Conservation (phyloP, 2,113 vertebrate species). For the Dolichotis patagonum region DNA sequence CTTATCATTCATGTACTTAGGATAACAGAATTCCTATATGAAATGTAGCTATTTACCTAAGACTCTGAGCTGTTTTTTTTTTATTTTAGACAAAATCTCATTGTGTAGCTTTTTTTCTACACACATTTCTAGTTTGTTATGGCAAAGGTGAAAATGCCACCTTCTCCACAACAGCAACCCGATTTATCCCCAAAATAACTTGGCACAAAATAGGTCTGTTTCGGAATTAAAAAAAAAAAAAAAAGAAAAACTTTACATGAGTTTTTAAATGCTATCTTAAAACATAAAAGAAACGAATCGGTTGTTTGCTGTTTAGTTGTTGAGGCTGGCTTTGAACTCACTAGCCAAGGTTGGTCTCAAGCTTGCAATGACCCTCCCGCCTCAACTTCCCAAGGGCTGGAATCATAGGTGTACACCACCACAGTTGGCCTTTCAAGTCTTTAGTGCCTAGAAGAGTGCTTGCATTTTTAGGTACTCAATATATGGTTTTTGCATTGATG, state of each 20-base stretch:
- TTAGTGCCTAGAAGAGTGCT: not conserved
- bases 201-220: conserved; percentile 92
- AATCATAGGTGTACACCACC: not conserved
- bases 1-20: not conserved
- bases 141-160: conserved; percentile 87
- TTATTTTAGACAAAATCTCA: not conserved
- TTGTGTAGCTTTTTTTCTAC: conserved; percentile 65
- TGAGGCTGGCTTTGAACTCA: not conserved
- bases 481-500: not conserved
- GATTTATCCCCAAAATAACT: conserved; percentile 92
- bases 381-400: not conserved
- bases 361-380: not conserved
- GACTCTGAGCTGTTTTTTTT: not conserved
- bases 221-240: conserved; percentile 85
- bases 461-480: not conserved
- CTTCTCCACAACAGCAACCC: conserved; percentile 92
- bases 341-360: not conserved
- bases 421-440: not conserved
- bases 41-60: not conserved
- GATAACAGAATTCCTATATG: not conserved
- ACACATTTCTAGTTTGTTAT: conserved; percentile 89
- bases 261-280: conserved; percentile 93
- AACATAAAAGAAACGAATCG: conserved; percentile 91
- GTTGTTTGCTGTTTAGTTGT: not conserved
- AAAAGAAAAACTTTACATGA: conserved; percentile 88